Conservation (phyloP, 2,888 invertebrate species). For the Opisthograptis luteolata region DNA sequence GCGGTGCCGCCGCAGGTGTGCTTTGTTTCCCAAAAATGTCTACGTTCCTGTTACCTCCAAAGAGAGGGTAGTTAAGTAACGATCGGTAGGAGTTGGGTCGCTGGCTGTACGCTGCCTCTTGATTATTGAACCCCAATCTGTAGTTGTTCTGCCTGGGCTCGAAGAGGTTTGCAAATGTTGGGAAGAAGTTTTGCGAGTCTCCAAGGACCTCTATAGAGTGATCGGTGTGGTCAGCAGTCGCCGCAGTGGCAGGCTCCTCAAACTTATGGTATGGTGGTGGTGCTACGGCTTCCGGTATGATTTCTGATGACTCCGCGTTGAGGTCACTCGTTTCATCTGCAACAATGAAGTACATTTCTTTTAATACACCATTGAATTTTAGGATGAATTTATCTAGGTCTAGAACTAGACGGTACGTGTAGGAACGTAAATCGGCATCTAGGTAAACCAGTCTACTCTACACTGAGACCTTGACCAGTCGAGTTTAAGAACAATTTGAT, state of each 20-base stretch:
- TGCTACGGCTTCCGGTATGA: conserved; percentile 72
- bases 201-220: conserved; percentile 83
- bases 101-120: conserved; percentile 86
- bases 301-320: conserved; percentile 77
- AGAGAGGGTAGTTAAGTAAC: conserved; percentile 74
- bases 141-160: conserved; percentile 82
- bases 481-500: conserved; percentile 35
- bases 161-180: conserved; percentile 89
- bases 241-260: conserved; percentile 53
- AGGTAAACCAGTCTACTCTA: conserved; percentile 35
- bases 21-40: conserved; percentile 71
- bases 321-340: conserved; percentile 72
- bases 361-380: conserved; percentile 13
- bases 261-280: conserved; percentile 59
- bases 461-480: conserved; percentile 34
- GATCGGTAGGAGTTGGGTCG: conserved; percentile 81
- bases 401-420: conserved; percentile 15
- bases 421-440: conserved; percentile 30
- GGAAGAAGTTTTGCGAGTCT: conserved; percentile 89
- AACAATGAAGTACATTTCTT: conserved; percentile 48
- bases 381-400: conserved; percentile 16
- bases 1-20: conserved; percentile 65
- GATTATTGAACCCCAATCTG: conserved; percentile 85
- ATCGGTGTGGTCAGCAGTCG: conserved; percentile 64
- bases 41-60: conserved; percentile 66